phyloP scores from a whole-genome alignment of 2,797 vertebrate genomes.

The Buphagus erythrorhynchus region DNA sequence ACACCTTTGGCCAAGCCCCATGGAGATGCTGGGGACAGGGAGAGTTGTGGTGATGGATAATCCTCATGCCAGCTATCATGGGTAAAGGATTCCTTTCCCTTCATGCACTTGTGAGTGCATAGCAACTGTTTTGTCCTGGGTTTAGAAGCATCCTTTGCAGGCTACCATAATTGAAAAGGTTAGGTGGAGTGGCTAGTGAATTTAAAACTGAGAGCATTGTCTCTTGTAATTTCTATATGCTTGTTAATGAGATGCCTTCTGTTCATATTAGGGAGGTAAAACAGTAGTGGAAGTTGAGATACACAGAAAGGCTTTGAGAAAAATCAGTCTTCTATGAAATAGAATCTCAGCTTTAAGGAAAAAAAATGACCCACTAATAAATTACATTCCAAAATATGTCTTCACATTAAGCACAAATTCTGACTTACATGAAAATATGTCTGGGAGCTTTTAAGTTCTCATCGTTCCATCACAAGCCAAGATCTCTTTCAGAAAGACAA shows the following conservation, averaged over 20 bases:
- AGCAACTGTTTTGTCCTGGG: not conserved
- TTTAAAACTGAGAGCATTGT: slow-evolving; percentile 25
- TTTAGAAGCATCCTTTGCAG: not conserved
- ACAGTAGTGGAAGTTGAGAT: slow-evolving; percentile 21
- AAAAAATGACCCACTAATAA: slow-evolving; percentile 24
- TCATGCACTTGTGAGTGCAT: not conserved
- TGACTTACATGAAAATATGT: slow-evolving; percentile 49
- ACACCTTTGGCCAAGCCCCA: not conserved
- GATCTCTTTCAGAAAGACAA: not conserved
- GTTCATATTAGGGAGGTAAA: not conserved
- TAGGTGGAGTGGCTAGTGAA: not conserved
- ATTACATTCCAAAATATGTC: slow-evolving; percentile 40
- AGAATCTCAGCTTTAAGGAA: slow-evolving; percentile 4
- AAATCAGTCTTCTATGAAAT: slow-evolving; percentile 57
- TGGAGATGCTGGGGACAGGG: not conserved
- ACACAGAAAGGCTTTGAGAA: slow-evolving; percentile 32
- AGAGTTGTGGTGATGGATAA: not conserved
- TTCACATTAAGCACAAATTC: not conserved
- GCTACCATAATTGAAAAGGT: not conserved
- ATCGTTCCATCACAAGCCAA: not conserved
- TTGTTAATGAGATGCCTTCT: slow-evolving; percentile 39
- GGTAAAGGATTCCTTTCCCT: not conserved
- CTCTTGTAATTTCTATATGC: slow-evolving; percentile 45
- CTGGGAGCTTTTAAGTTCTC: not conserved
- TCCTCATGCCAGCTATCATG: fast-evolving